Base-by-base conservation (phyloP, 2,113 vertebrate genomes). In the Alethe diademata region DNA sequence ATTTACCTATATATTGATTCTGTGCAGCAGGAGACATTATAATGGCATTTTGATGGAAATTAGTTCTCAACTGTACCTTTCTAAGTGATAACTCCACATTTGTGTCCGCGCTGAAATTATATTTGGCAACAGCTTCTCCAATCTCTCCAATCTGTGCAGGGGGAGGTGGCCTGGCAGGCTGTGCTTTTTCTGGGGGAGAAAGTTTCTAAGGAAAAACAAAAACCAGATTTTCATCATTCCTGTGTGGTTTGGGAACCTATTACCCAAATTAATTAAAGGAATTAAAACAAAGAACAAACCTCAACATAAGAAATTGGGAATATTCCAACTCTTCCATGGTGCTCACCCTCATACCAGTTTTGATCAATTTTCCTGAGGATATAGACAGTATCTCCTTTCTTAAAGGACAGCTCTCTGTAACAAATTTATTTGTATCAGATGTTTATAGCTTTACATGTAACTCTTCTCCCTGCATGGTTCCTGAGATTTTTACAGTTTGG, bases 311-410 rank as follows among this genome's bases (percentile, higher is more conserved):
- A 99, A 97, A 99, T 99, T 7, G 99, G 99, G 76, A 99, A 99
- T 93, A 99, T 99, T 82, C 99, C 99, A 71, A 99, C 98, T 93
- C 97, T 98, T 73, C 99, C 99, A 4, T 98, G 98, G 87, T 99
- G 98, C 84, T 99, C 99, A 83, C 99, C 99, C 93, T 99, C 99
- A 76, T 99, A 99, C 99, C 99, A 99, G 97, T 99, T 99, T 93
- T 98, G 99, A 98, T 99, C 99, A 78, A 99, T 99, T 98, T 99
- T 99, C 97, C 99, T 98, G 98, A 99, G 98, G 98, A 99, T 99
- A 97, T 99, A 99, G 89, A 99, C 98, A 9, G 99, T 98, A 75
- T 99, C 99, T 51, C 99, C 99, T 97, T 99, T 99, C 97, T 99
- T 99, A 98, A 99, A 99, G 14, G 99, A 99, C 96, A 99, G 97